Conservation (phyloP, 2,888 invertebrate species). For the Lasioglossum malachurum region DNA sequence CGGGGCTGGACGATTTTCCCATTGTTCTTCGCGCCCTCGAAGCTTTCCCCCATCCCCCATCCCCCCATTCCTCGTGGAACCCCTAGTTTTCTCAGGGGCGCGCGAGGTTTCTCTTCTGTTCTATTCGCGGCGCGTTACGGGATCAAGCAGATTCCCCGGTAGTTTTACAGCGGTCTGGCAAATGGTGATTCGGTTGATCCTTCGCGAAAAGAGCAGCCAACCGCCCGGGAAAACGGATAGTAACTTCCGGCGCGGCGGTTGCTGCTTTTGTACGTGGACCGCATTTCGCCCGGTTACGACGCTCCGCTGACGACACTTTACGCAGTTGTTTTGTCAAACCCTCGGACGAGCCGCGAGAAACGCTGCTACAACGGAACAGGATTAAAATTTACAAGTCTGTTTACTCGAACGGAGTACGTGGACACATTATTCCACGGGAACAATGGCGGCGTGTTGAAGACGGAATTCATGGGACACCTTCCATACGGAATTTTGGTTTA, state of each 20-base stretch:
- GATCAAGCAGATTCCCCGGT: constrained; percentile 42
- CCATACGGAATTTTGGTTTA: neutral
- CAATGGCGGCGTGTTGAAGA: constrained; percentile 6
- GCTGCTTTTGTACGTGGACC: constrained; percentile 25
- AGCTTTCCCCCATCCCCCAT: constrained; percentile 12
- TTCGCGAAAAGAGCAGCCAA: constrained; percentile 24
- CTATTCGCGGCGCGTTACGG: neutral
- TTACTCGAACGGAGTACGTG: constrained; percentile 1
- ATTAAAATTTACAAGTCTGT: constrained; percentile 13
- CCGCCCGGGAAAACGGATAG: constrained; percentile 17
- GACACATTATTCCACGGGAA: neutral
- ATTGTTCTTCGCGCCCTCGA: constrained; percentile 46
- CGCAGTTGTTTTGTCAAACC: constrained; percentile 20
- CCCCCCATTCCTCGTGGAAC: neutral
- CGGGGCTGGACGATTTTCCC: constrained; percentile 24
- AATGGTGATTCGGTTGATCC: constrained; percentile 51
- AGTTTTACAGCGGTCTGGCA: constrained; percentile 42
- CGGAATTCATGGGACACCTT: neutral
- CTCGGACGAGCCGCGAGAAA: neutral
- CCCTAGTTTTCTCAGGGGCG: constrained; percentile 1
- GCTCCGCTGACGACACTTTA: constrained; percentile 12
- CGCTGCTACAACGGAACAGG: neutral
- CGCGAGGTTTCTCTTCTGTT: neutral
- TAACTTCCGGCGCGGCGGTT: constrained; percentile 7
- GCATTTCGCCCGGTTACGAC: constrained; percentile 30